These are phyloP conservation scores for Maniola jurtina DNA, from an alignment of 1,140 invertebrate genomes.

Conservation along the genomic window DNA sequence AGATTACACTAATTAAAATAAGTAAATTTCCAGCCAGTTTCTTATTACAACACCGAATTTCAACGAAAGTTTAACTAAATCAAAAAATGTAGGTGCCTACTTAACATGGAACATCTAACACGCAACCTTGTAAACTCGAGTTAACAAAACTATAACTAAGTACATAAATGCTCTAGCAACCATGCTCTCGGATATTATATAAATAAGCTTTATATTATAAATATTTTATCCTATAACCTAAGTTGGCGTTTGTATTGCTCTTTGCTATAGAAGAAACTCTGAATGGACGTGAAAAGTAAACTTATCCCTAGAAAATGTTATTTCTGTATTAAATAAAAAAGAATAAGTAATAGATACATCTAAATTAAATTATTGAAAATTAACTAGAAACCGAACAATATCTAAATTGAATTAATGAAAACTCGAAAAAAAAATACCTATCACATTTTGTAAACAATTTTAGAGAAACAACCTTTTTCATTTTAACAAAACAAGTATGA, in stretches of 20 bases:
- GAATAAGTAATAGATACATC: neutral
- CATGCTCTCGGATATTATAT: conserved; percentile 36
- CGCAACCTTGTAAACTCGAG: conserved; percentile 40
- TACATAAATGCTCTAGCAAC: conserved; percentile 38
- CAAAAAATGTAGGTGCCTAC: conserved; percentile 28
- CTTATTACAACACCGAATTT: too few species aligned
- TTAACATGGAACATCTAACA: conserved; percentile 37
- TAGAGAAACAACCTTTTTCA: neutral
- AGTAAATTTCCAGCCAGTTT: too few species aligned
- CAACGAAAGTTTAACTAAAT: conserved; percentile 37
- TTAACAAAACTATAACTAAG: conserved; percentile 32
- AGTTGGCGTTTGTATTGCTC: conserved; percentile 73
- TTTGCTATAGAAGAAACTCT: conserved; percentile 34
- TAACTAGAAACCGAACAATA: neutral
- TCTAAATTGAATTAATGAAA: neutral
- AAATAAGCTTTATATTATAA: conserved; percentile 48
- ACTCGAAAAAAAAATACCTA: neutral
- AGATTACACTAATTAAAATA: too few species aligned
- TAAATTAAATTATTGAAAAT: neutral
- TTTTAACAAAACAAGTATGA: neutral
- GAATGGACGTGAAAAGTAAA: conserved; percentile 37
- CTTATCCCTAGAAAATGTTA: conserved; percentile 1
- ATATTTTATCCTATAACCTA: conserved; percentile 58
- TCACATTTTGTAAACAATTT: neutral
- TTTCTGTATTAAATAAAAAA: neutral